These are phyloP conservation scores for Aethes cnicana DNA, from an alignment of 2,888 invertebrate genomes.

Conservation along the genomic window DNA sequence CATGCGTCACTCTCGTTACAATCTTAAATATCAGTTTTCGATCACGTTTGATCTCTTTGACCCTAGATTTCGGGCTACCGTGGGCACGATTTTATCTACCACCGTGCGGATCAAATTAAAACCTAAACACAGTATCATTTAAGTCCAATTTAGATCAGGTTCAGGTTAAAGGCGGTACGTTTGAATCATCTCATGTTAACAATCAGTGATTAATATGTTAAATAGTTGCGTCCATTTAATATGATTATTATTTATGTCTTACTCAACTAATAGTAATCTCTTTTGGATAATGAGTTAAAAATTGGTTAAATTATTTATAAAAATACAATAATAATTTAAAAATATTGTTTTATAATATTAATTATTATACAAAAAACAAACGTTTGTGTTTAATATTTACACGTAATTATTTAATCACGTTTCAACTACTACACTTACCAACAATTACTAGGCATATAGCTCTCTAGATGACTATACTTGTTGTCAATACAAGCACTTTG, in stretches of 20 bases:
- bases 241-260: slow-evolving; percentile 37
- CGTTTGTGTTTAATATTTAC: too few species aligned
- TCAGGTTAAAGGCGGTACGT: slow-evolving; percentile 45
- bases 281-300: too few species aligned
- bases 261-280: too few species aligned
- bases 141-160: slow-evolving; percentile 37
- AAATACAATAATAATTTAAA: too few species aligned
- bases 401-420: too few species aligned
- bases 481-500: too few species aligned
- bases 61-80: slow-evolving; percentile 79
- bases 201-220: slow-evolving; percentile 73
- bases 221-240: slow-evolving; percentile 54
- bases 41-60: slow-evolving; percentile 77
- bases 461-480: too few species aligned
- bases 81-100: slow-evolving; percentile 66
- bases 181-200: slow-evolving; percentile 70
- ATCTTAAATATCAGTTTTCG: slow-evolving; percentile 78
- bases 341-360: too few species aligned
- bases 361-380: too few species aligned
- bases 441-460: too few species aligned
- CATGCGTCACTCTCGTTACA: slow-evolving; percentile 71
- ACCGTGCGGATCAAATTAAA: slow-evolving; percentile 40
- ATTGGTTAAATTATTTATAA: too few species aligned
- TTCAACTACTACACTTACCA: too few species aligned
- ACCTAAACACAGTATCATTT: slow-evolving; percentile 38